These are phyloP conservation scores for Scaptomyza caliginosa DNA, from an alignment of 2,888 invertebrate species.

Conservation along the genomic window DNA sequence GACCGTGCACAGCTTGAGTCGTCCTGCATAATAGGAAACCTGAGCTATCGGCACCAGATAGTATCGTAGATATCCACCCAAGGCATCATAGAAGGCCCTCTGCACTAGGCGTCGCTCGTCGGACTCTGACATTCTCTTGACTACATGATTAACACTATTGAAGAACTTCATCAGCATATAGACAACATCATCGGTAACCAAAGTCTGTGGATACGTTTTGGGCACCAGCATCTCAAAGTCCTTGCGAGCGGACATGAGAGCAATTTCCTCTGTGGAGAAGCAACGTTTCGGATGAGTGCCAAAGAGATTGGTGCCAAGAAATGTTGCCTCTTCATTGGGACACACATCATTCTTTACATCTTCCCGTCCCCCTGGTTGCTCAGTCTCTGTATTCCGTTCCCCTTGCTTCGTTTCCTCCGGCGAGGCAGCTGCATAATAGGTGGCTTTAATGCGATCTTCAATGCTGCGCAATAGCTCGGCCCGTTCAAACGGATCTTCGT, in stretches of 20 bases:
- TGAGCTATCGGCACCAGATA: slow-evolving; percentile 81
- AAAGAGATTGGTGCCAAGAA: slow-evolving; percentile 83
- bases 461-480: slow-evolving; percentile 31
- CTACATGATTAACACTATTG: slow-evolving; percentile 74
- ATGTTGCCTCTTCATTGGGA: slow-evolving; percentile 31
- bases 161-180: slow-evolving; percentile 81
- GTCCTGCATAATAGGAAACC: slow-evolving; percentile 82
- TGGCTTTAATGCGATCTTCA: slow-evolving; percentile 43
- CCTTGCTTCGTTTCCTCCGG: slow-evolving; percentile 14
- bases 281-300: slow-evolving; percentile 74
- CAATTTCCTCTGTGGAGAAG: slow-evolving; percentile 81
- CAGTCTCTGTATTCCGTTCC: background rate
- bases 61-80: slow-evolving; percentile 82
- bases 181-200: slow-evolving; percentile 74
- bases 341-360: slow-evolving; percentile 6
- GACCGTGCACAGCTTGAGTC: slow-evolving; percentile 69
- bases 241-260: slow-evolving; percentile 76
- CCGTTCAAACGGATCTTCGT: slow-evolving; percentile 12
- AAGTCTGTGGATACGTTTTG: slow-evolving; percentile 66
- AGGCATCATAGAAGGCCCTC: slow-evolving; percentile 81
- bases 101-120: slow-evolving; percentile 60
- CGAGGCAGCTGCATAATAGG: slow-evolving; percentile 26
- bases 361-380: background rate
- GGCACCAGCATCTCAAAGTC: slow-evolving; percentile 83
- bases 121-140: slow-evolving; percentile 63